Conservation (phyloP, 2,113 vertebrate genomes). For the Lethenteron reissneri region DNA sequence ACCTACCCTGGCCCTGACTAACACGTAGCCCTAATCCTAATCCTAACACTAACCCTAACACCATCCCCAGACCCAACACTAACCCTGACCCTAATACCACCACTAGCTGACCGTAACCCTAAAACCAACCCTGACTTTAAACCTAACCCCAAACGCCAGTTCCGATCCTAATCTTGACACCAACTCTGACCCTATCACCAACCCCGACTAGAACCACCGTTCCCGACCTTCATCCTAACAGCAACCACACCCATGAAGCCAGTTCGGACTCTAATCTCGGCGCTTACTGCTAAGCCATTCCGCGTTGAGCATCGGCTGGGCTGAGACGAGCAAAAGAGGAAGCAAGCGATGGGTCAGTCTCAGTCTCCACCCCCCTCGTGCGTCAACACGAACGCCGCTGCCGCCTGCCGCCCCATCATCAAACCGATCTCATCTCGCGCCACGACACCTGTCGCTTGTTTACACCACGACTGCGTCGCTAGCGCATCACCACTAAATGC, state of each 20-base stretch:
- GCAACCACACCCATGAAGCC: neutral
- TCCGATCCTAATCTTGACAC: neutral
- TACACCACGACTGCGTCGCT: no score
- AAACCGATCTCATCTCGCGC: no score
- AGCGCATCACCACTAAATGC: no score
- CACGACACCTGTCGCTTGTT: no score
- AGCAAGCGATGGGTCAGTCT: neutral
- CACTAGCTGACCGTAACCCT: neutral
- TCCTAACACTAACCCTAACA: neutral
- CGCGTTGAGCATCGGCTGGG: neutral
- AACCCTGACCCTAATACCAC: neutral
- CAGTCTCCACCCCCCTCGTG: neutral
- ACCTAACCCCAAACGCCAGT: neutral
- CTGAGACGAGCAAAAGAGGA: neutral
- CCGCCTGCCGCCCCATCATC: neutral
- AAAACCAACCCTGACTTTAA: neutral
- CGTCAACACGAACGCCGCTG: neutral
- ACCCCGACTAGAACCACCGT: neutral
- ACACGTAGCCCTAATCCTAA: slow-evolving; percentile 8
- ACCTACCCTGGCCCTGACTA: slow-evolving; percentile 2
- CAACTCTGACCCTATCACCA: neutral
- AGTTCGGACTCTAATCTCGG: neutral
- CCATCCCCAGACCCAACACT: neutral
- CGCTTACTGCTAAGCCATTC: neutral
- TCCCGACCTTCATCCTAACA: neutral